Base-by-base conservation (phyloP, 2,888 invertebrate genomes). In the Pseudococcus longispinus region DNA sequence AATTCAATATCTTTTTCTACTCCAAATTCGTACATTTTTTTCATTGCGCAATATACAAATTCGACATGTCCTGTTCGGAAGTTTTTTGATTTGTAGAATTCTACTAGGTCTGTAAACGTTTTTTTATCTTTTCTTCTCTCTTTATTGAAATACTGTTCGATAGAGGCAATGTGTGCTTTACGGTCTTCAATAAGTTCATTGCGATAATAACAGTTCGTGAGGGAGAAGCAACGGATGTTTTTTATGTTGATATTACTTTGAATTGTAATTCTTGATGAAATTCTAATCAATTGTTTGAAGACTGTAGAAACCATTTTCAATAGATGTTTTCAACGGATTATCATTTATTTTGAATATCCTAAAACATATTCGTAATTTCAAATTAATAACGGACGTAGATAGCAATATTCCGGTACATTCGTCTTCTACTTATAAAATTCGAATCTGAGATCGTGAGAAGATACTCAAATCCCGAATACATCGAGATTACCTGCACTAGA, bases 31-130 rank as follows among this genome's bases (percentile, higher is more conserved):
- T 96, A 93, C 96, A 99, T 96, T 90, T 95, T 93, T 87, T 94
- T 94, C 88, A 99, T 91, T 0, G 98, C 98, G 0, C 96, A 94
- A 90, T 96, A 95, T 89, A 99, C 97, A 91, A 99, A 99, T 90
- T 98, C 97, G 0, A 97, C 96, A 90, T 98, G 97, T 74, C 97
- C 97, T 88, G 96, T 92, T 42, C 87, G 82, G 46, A 83, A 88
- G 20, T 87, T 87, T 85, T 88, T 87, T 18, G 51, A 8, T 23
- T 77, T 51, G 32, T 87, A 88, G 20, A 82, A 26, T 15, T 51
- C 87, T 18, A 91, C 89, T 51, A 91, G 90, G 8, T 89, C 89
- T n/a, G 90, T 70, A 88, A 90, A 91, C 4, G 90, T 85, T 6
- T 87, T 74, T 82, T 87, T 88, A 60, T 87, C 87, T 42, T 87